These are phyloP conservation scores for Drosophila oshimai DNA, from an alignment of 1,140 invertebrate species.

Conservation along the genomic window DNA sequence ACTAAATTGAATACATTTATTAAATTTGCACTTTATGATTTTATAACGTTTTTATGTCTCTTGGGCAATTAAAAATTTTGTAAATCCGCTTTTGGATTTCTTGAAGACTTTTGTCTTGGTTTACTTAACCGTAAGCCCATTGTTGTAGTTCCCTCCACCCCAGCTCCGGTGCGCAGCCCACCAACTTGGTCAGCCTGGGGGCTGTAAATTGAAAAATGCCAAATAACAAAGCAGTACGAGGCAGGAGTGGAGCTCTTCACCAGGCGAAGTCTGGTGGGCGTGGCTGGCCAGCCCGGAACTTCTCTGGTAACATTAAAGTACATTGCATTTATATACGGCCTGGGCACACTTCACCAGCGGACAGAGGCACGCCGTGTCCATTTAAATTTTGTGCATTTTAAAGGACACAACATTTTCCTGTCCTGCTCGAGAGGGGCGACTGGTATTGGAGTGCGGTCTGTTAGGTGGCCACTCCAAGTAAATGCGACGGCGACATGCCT, in stretches of 20 bases:
- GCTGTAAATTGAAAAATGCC: constrained; percentile 59
- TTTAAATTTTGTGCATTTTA: constrained; percentile 66
- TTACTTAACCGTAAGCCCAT: background rate
- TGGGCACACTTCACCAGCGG: background rate
- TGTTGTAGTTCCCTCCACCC: background rate
- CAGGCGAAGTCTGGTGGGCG: background rate
- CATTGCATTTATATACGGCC: constrained; percentile 23
- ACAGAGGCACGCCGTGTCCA: constrained; percentile 32
- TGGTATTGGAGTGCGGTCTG: background rate
- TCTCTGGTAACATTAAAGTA: constrained; percentile 48
- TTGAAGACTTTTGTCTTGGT: background rate
- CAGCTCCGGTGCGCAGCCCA: background rate
- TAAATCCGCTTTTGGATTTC: no score
- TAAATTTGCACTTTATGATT: no score
- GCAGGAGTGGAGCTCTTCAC: background rate
- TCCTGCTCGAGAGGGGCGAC: background rate
- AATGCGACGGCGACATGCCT: constrained; percentile 68
- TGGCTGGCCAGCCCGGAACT: constrained; percentile 20
- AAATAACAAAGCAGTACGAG: constrained; percentile 43
- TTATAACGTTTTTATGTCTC: no score
- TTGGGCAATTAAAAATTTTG: no score
- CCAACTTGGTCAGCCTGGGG: constrained; percentile 10
- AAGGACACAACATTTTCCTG: constrained; percentile 52
- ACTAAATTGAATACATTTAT: no score
- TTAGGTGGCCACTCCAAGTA: constrained; percentile 49